Conservation (phyloP, 2,888 invertebrate genomes). For the Nycteola revayana region DNA sequence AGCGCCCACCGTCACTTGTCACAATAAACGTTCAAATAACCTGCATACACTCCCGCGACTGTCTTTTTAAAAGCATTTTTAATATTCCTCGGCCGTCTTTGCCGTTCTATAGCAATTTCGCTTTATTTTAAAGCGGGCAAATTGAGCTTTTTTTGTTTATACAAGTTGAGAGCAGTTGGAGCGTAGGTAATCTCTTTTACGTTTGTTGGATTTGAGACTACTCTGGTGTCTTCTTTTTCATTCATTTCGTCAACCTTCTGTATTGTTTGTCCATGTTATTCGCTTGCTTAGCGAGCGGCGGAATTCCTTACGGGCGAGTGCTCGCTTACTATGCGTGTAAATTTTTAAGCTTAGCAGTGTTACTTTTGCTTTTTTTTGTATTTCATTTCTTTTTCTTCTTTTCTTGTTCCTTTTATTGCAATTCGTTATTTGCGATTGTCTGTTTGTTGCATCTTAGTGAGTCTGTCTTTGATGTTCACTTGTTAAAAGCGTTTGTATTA, state of each 20-base stretch:
- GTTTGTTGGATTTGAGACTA: slow-evolving; percentile 75
- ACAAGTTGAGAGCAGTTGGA: slow-evolving; percentile 76
- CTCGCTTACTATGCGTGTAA: slow-evolving; percentile 67
- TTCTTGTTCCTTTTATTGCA: slow-evolving; percentile 44
- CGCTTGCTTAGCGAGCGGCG: slow-evolving; percentile 43
- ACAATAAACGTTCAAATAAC: slow-evolving; percentile 70
- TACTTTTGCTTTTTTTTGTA: slow-evolving; percentile 44
- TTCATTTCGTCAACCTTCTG: slow-evolving; percentile 61
- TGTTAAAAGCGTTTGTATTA: no score
- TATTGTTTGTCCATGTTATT: slow-evolving; percentile 64
- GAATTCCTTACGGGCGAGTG: slow-evolving; percentile 61
- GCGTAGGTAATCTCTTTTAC: slow-evolving; percentile 78
- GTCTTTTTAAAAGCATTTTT: slow-evolving; percentile 76
- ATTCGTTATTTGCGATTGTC: slow-evolving; percentile 44
- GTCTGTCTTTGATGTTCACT: not conserved
- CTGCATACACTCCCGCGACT: slow-evolving; percentile 55
- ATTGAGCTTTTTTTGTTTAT: slow-evolving; percentile 77
- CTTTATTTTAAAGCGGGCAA: slow-evolving; percentile 70
- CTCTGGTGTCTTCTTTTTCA: slow-evolving; percentile 60
- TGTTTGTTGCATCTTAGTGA: slow-evolving; percentile 23
- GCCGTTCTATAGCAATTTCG: slow-evolving; percentile 69
- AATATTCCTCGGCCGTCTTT: slow-evolving; percentile 75
- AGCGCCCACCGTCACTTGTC: slow-evolving; percentile 45
- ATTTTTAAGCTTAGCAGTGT: slow-evolving; percentile 64
- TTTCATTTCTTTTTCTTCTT: slow-evolving; percentile 7